These are phyloP conservation scores for Taxidea taxus DNA, from an alignment of 2,113 vertebrate species.

Conservation along the genomic window DNA sequence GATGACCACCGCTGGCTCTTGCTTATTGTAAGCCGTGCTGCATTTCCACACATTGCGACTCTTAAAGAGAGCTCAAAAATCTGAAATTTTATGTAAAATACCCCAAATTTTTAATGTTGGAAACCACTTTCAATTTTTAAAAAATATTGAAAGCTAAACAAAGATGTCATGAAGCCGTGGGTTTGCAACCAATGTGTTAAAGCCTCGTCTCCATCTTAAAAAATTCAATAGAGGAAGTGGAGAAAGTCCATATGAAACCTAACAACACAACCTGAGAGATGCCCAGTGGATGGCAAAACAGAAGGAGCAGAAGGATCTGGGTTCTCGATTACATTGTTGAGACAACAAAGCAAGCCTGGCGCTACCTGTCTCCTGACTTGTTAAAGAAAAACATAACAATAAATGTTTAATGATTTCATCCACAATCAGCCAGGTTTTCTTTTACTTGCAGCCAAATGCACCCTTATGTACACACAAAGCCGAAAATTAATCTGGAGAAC, in stretches of 20 bases:
- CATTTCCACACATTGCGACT: neutral
- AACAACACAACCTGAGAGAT: neutral
- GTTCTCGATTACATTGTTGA: neutral
- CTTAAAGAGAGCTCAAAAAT: neutral
- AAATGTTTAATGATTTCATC: neutral
- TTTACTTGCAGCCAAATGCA: neutral
- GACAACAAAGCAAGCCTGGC: neutral
- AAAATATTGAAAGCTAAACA: neutral
- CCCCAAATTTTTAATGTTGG: neutral
- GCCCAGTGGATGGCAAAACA: too few species aligned
- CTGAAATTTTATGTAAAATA: neutral
- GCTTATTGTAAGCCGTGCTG: rapidly evolving
- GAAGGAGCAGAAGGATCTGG: neutral
- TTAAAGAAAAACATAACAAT: neutral
- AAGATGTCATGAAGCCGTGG: neutral
- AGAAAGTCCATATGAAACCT: neutral
- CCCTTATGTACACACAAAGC: neutral
- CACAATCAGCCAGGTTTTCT: neutral
- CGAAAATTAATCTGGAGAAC: neutral
- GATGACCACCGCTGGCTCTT: too few species aligned
- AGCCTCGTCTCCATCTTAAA: neutral
- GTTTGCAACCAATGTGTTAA: neutral
- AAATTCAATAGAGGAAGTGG: neutral
- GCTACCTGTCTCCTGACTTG: neutral
- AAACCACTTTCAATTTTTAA: neutral